Evolutionary conservation across 2,888 invertebrate genomes (phyloP).

Genomic region (Strigamia crassipes): DNA sequence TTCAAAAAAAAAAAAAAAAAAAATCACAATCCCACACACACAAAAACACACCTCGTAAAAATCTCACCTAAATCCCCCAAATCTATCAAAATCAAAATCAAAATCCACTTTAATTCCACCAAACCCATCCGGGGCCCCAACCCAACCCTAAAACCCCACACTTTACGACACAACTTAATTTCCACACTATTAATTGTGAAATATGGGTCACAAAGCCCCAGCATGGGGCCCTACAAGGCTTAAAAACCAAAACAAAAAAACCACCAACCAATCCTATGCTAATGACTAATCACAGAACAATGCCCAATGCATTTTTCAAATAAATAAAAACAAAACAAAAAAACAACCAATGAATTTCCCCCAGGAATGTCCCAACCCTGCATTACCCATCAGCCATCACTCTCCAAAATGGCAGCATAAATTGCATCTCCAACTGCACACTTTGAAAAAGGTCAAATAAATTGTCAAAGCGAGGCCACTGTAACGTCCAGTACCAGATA

Average conservation of each 20-base stretch:
- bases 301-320: neutral
- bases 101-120: too few species aligned
- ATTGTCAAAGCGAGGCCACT: neutral
- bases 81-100: too few species aligned
- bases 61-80: too few species aligned
- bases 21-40: too few species aligned
- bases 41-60: too few species aligned
- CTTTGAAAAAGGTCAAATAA: neutral
- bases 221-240: neutral
- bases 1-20: too few species aligned
- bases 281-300: neutral
- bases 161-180: neutral
- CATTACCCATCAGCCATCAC: neutral
- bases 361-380: neutral
- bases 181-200: neutral
- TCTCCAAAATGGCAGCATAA: neutral
- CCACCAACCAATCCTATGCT: neutral
- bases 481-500: neutral
- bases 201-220: neutral
- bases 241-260: neutral
- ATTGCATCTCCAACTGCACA: neutral
- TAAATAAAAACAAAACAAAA: too few species aligned
- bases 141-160: too few species aligned
- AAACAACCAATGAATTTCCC: neutral
- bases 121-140: too few species aligned